Percentiles rank a stretch among this genome's conserved stretches.
Conservation (phyloP, 2,797 vertebrate genomes). For the Pseudochaenichthys georgianus region DNA sequence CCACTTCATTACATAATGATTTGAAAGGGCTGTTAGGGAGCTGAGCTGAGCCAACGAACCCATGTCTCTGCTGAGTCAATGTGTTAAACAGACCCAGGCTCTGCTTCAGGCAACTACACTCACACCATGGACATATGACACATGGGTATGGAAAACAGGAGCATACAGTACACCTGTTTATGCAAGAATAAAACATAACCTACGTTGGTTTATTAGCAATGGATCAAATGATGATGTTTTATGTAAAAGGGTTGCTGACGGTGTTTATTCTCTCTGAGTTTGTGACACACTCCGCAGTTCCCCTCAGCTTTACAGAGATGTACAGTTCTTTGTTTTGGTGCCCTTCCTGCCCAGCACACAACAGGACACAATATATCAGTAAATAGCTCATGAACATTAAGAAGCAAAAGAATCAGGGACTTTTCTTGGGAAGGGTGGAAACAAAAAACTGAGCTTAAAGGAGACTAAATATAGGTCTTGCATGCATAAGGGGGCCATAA, state of each 20-base stretch:
- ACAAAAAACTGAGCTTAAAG: not conserved
- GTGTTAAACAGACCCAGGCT: slow-evolving; percentile 73
- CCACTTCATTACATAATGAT: slow-evolving; percentile 84
- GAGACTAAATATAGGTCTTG: not conserved
- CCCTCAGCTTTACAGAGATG: not conserved
- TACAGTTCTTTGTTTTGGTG: not conserved
- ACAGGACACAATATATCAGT: not conserved
- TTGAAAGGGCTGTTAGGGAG: slow-evolving; percentile 81
- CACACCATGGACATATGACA: slow-evolving; percentile 49
- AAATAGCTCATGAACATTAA: not conserved
- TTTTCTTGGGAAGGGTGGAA: not conserved
- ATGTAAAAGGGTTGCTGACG: not conserved
- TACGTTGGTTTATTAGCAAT: not conserved
- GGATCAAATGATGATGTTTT: not conserved
- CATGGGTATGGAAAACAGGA: slow-evolving; percentile 11
- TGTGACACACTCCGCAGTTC: not conserved
- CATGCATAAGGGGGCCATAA: not conserved
- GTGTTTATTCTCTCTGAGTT: not conserved
- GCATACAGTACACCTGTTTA: slow-evolving; percentile 1
- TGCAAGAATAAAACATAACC: not conserved
- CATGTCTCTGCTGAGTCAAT: slow-evolving; percentile 79
- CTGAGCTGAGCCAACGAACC: slow-evolving; percentile 76
- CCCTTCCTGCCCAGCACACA: not conserved
- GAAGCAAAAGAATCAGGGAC: not conserved
- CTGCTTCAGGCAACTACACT: slow-evolving; percentile 48